Percentiles rank a stretch among this genome's conserved stretches.
Evolutionary conservation across 1,140 invertebrate genomes (phyloP).

Genomic region (Phymastichus coffea): DNA sequence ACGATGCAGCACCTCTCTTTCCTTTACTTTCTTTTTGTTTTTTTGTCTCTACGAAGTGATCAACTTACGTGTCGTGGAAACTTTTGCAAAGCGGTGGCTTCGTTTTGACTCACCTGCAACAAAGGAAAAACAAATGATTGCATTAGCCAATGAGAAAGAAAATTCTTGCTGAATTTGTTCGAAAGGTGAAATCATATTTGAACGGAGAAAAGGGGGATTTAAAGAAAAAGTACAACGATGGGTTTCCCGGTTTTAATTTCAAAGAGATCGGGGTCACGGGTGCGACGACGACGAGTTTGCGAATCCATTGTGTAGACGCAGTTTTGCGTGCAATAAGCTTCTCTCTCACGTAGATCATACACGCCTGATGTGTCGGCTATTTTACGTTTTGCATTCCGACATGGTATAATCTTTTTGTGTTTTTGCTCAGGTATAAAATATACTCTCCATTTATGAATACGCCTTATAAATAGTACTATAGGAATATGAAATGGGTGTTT

Average conservation of each 20-base stretch:
- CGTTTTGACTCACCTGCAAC: constrained; percentile 16
- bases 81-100: background rate
- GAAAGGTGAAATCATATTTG: background rate
- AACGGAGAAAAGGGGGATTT: background rate
- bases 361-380: too few relatives aligned
- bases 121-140: background rate
- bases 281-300: background rate
- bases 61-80: background rate
- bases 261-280: constrained; percentile 11
- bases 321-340: too few relatives aligned
- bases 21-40: background rate
- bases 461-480: too few relatives aligned
- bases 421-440: too few relatives aligned
- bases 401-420: too few relatives aligned
- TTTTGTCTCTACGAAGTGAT: too few relatives aligned
- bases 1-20: too few relatives aligned
- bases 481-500: too few relatives aligned
- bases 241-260: background rate
- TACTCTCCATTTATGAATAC: too few relatives aligned
- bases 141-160: background rate
- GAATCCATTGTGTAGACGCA: background rate
- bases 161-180: too few relatives aligned
- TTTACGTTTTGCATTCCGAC: too few relatives aligned
- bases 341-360: too few relatives aligned
- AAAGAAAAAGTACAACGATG: background rate